Percentiles rank a stretch among this genome's conserved stretches.
phyloP scores from a whole-genome alignment of 2,888 invertebrate genomes.

The Hofmannophila pseudospretella region DNA sequence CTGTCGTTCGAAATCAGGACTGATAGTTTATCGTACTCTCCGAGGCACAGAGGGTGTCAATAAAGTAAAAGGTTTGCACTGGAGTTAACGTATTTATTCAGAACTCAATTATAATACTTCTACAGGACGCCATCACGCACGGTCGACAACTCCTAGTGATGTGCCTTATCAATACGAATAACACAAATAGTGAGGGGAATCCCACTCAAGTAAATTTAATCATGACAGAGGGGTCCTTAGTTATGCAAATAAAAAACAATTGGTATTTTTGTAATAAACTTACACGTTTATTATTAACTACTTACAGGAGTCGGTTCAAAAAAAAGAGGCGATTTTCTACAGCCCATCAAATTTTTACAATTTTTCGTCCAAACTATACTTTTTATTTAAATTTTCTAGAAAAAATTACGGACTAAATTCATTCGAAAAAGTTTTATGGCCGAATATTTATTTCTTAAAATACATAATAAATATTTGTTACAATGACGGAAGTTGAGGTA shows the following conservation, averaged over 20 bases:
- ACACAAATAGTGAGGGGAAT: no score
- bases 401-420: conserved; percentile 50
- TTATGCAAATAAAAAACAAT: conserved; percentile 27
- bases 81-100: no score
- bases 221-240: no score
- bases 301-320: conserved; percentile 54
- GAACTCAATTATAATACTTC: no score
- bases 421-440: conserved; percentile 36
- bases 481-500: neutral
- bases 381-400: conserved; percentile 29
- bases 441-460: conserved; percentile 24
- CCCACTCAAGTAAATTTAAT: no score
- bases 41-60: no score
- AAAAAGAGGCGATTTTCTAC: conserved; percentile 52
- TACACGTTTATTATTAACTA: conserved; percentile 63
- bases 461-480: conserved; percentile 10
- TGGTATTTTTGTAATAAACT: conserved; percentile 54
- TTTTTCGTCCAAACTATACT: conserved; percentile 15
- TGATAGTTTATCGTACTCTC: no score
- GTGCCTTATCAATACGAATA: no score
- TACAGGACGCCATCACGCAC: no score
- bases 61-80: no score
- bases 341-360: conserved; percentile 47
- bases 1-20: no score
- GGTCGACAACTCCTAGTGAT: no score